Evolutionary conservation across 2,113 vertebrate species (phyloP).

Genomic region (Anolis carolinensis): DNA sequence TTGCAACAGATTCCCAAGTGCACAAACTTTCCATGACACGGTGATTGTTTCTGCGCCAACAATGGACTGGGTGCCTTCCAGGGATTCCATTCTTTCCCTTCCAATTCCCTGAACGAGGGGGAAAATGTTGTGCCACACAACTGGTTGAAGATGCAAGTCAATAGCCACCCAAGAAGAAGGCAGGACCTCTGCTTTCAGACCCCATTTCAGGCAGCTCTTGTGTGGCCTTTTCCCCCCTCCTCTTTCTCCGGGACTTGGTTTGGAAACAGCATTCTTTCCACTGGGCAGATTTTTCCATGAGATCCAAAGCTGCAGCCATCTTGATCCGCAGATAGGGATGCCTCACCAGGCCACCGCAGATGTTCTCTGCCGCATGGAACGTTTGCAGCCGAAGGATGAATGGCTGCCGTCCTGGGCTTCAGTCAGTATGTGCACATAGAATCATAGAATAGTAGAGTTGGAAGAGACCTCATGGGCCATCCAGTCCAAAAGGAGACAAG

Average conservation of each 20-base stretch:
- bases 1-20: background rate
- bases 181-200: background rate
- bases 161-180: background rate
- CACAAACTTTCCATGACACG: background rate
- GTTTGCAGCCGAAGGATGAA: background rate
- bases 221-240: constrained; percentile 52
- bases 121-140: background rate
- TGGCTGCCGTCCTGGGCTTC: background rate
- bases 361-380: background rate
- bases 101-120: too few species aligned
- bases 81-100: background rate
- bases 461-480: too few species aligned
- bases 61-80: rapidly evolving
- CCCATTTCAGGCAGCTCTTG: constrained; percentile 39
- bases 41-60: background rate
- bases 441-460: too few species aligned
- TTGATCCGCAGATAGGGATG: constrained; percentile 58
- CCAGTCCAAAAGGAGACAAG: rapidly evolving
- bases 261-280: constrained; percentile 71
- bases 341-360: background rate
- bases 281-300: constrained; percentile 68
- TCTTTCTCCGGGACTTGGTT: constrained; percentile 61
- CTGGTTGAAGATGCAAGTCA: constrained; percentile 4
- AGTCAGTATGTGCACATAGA: too few species aligned
- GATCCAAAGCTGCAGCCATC: constrained; percentile 73